phyloP scores from a whole-genome alignment of 2,797 vertebrate species.

The Gobio occitaniae region DNA sequence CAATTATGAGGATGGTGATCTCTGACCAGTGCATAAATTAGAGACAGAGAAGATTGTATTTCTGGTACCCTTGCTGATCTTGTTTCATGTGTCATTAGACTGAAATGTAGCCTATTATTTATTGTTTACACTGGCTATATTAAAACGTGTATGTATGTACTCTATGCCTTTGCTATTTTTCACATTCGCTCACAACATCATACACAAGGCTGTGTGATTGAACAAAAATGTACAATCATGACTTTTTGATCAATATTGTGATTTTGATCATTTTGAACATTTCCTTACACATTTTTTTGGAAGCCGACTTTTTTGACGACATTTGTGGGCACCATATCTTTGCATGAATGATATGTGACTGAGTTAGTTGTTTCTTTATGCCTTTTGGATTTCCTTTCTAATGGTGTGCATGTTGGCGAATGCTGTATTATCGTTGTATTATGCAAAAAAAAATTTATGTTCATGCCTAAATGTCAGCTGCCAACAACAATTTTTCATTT shows the following conservation, averaged over 20 bases:
- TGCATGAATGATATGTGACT: background rate
- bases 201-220: too few relatives aligned
- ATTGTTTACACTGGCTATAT: background rate
- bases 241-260: background rate
- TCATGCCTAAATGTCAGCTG: background rate
- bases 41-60: background rate
- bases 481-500: too few relatives aligned
- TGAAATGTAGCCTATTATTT: background rate
- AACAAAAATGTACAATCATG: too few relatives aligned
- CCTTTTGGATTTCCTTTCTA: too few relatives aligned
- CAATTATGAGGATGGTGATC: conserved; percentile 18
- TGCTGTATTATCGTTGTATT: too few relatives aligned
- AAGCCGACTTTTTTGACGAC: background rate
- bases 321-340: background rate
- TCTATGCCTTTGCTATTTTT: too few relatives aligned
- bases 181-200: too few relatives aligned
- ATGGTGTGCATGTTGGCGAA: too few relatives aligned
- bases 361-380: background rate
- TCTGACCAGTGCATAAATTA: conserved; percentile 6
- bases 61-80: background rate
- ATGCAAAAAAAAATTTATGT: too few relatives aligned
- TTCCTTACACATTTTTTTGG: background rate
- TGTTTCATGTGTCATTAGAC: background rate
- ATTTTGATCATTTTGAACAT: background rate
- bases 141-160: background rate